These are phyloP conservation scores for Nymphicus hollandicus DNA, from an alignment of 2,113 vertebrate species.

Conservation along the genomic window DNA sequence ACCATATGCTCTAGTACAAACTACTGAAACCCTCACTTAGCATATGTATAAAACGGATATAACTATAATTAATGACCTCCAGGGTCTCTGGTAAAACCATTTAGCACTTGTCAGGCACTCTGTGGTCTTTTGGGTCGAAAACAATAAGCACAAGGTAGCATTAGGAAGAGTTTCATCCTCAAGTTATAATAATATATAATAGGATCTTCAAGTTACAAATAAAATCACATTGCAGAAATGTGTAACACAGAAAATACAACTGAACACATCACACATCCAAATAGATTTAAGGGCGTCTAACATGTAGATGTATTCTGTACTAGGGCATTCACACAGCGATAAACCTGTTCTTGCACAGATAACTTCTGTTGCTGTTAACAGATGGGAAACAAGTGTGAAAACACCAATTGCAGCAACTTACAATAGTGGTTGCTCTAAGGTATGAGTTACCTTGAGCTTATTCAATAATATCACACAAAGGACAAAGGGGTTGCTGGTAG, in stretches of 20 bases:
- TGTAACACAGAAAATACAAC: not conserved
- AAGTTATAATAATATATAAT: constrained; percentile 21
- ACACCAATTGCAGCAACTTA: not conserved
- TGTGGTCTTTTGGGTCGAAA: constrained; percentile 40
- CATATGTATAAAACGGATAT: constrained; percentile 9
- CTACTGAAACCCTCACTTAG: constrained; percentile 45
- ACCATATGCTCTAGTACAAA: not conserved
- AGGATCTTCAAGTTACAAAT: not conserved
- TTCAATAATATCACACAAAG: not conserved
- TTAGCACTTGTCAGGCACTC: constrained; percentile 35
- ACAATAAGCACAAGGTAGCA: constrained; percentile 12
- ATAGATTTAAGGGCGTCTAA: not conserved
- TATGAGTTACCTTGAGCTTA: not conserved
- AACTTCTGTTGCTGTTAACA: not conserved
- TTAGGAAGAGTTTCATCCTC: constrained; percentile 25
- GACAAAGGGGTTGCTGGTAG: constrained; percentile 7
- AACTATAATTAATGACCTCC: constrained; percentile 40
- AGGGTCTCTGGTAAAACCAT: constrained; percentile 25
- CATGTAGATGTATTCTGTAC: not conserved
- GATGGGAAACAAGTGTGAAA: not conserved
- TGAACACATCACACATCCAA: not conserved
- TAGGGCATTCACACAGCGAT: not conserved
- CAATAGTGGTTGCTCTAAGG: not conserved
- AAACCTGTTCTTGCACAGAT: not conserved
- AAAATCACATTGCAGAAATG: not conserved